These are phyloP conservation scores for Hippasteria phrygiana DNA, from an alignment of 53 echinoderm and acorn worm species.

Conservation along the genomic window DNA sequence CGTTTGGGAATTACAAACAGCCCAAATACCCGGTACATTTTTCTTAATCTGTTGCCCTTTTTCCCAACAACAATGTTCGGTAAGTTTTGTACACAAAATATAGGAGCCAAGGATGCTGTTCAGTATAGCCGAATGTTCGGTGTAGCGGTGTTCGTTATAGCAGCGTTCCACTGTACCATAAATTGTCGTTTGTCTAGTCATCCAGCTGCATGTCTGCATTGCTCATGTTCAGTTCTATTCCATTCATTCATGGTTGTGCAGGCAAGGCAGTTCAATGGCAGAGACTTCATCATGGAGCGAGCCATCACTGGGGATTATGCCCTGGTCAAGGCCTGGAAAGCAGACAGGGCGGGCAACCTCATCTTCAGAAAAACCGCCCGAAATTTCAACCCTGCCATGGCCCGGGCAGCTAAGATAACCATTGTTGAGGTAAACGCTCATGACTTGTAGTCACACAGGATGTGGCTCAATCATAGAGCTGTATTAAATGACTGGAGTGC, in stretches of 20 bases:
- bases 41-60: no score
- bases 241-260: slow-evolving; percentile 23
- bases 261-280: slow-evolving; percentile 88
- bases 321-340: slow-evolving; percentile 96
- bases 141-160: no score
- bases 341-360: slow-evolving; percentile 95
- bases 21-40: no score
- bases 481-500: no score
- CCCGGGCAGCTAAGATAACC: slow-evolving; percentile 88
- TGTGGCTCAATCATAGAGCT: no score
- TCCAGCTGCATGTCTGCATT: not conserved
- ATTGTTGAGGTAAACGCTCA: slow-evolving; percentile 83
- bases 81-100: no score
- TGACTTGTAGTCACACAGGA: not conserved
- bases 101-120: no score
- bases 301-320: slow-evolving; percentile 97
- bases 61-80: no score
- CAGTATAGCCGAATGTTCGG: no score
- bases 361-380: slow-evolving; percentile 96
- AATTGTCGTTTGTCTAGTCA: not conserved
- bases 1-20: no score
- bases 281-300: slow-evolving; percentile 94
- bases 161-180: no score
- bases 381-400: slow-evolving; percentile 97
- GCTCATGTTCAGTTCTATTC: not conserved